A percentile compares a stretch with the other conserved stretches of the same genome.
phyloP scores from a whole-genome alignment of 2,888 invertebrate species.

The Noctuana brunneofusca region DNA sequence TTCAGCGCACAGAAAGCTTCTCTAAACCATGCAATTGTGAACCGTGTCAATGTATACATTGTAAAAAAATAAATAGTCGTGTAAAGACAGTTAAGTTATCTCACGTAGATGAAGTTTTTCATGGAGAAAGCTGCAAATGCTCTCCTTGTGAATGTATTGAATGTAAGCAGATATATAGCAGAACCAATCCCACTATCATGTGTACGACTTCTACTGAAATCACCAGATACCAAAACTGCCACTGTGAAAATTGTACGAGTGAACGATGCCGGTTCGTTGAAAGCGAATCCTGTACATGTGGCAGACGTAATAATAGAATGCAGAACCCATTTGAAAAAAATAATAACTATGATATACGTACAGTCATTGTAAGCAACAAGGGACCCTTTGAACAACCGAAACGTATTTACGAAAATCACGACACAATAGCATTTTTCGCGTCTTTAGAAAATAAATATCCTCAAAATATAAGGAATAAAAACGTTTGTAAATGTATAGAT shows the following conservation, averaged over 20 bases:
- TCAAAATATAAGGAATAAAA: conserved; percentile 29
- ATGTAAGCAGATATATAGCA: conserved; percentile 46
- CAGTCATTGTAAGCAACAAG: conserved; percentile 38
- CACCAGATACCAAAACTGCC: conserved; percentile 48
- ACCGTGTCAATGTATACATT: conserved; percentile 53
- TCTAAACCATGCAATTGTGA: conserved; percentile 49
- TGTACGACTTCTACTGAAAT: conserved; percentile 55
- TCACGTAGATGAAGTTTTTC: conserved; percentile 45
- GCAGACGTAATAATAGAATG: conserved; percentile 47
- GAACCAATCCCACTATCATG: conserved; percentile 43
- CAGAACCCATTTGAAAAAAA: conserved; percentile 53
- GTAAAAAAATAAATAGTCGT: conserved; percentile 40
- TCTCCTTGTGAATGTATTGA: conserved; percentile 58
- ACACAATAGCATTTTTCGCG: conserved; percentile 51
- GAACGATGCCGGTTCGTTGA: conserved; percentile 50
- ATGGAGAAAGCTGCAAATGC: conserved; percentile 51
- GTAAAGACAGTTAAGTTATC: conserved; percentile 47
- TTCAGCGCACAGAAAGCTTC: conserved; percentile 40
- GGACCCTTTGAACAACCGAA: conserved; percentile 25
- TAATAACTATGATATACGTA: conserved; percentile 53
- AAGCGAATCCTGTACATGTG: conserved; percentile 52
- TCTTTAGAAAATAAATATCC: conserved; percentile 43
- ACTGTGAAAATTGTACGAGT: conserved; percentile 52
- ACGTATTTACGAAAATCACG: conserved; percentile 32
- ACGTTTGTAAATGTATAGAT: conserved; percentile 44